Evolutionary conservation across 1,140 invertebrate genomes (phyloP), one percentile per base, ranked within the genome.

Genomic region (Pseudomyrmex dendroicus): DNA sequence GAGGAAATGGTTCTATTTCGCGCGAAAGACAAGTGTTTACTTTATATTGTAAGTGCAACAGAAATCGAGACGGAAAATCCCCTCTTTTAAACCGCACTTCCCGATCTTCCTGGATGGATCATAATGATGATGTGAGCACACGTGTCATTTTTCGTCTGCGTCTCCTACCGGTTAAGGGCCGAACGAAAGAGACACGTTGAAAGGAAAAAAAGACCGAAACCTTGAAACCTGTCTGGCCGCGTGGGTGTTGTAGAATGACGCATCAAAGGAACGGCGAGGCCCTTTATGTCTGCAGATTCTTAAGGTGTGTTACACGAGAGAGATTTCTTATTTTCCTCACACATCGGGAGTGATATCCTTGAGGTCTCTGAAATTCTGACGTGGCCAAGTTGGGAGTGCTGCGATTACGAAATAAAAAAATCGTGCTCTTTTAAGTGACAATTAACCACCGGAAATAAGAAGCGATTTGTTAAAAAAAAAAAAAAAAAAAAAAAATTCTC

Each of bases 201-300:
- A 68, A 68, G 63, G 68, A 70, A 46, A 25, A 70, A 54, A 80
- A 72, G 54, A 80, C 5, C 10, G 54, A 3, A 48, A n/a, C 66
- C 66, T 72, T 61, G 76, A 50, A 44, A 22, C 35, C 54, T 80
- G 76, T 80, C 66, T 80, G 76, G 66, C 66, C 35, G 66, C 66
- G 76, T 80, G 64, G 76, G 76, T 80, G 76, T 70, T 52, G 13
- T n/a, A 20, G 76, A 15, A 72, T 70, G 76, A 80, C 72, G 76
- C 54, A 35, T 80, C 66, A 59, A 72, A 68, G 64, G 54, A 78
- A 80, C 44, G 56, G 66, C 20, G 72, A 20, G 54, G 66, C 76
- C 76, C 22, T 78, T 80, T 59, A 72, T 70, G 76, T 80, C 66
- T 46, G 20, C 54, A 70, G 76, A 66, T 80, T 70, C 76, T 80